Conservation (phyloP, 2,888 invertebrate species). For the Girardia tigrina region DNA sequence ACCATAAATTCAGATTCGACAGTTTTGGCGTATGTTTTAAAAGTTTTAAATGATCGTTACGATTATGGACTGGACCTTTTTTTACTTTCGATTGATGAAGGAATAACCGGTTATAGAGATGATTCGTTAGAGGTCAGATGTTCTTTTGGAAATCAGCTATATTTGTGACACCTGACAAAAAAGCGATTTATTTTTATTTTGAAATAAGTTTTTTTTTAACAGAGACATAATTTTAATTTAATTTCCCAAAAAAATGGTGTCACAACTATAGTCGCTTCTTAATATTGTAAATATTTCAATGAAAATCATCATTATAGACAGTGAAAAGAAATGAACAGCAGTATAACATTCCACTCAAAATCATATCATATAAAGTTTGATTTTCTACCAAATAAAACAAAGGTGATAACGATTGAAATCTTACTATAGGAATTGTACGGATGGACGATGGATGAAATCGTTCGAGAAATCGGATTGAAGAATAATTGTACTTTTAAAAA, state of each 20-base stretch:
- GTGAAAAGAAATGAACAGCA: conserved; percentile 84
- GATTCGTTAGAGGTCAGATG: conserved; percentile 66
- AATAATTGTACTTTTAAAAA: conserved; percentile 84
- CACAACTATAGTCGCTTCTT: no score
- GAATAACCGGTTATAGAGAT: conserved; percentile 78
- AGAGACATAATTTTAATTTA: no score
- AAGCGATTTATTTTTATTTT: no score
- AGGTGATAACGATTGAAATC: conserved; percentile 20
- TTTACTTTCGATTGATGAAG: conserved; percentile 89
- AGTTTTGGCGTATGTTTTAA: conserved; percentile 80
- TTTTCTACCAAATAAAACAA: not conserved
- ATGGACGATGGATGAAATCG: conserved; percentile 90
- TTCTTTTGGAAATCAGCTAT: no score
- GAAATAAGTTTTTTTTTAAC: no score
- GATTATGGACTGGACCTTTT: conserved; percentile 75
- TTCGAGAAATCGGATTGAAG: conserved; percentile 61
- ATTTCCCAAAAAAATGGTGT: no score
- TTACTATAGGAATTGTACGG: conserved; percentile 68
- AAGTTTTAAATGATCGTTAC: conserved; percentile 73
- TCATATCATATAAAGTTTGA: conserved; percentile 70
- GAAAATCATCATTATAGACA: no score
- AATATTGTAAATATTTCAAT: no score
- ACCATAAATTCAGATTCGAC: conserved; percentile 72
- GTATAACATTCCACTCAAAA: conserved; percentile 79
- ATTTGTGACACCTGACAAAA: no score